Evolutionary conservation across 2,888 invertebrate species (phyloP), one percentile per base, ranked within the genome.

Genomic region (Dynastes grantii): DNA sequence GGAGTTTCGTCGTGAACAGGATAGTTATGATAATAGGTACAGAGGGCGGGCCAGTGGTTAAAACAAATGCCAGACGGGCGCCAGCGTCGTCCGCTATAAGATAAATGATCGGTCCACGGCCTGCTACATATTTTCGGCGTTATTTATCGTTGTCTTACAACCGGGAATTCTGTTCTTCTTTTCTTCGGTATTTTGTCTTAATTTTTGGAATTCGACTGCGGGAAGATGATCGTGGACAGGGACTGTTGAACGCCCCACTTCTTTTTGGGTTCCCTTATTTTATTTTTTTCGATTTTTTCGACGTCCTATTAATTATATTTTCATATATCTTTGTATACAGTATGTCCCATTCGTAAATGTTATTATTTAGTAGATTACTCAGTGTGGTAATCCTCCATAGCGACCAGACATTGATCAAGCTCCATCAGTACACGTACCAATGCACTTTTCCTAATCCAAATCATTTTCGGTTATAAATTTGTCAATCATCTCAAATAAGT

Each of bases 21-120:
- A 82, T 82, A 83, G 84, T 84, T 84, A 84, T 84, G 84, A 82
- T 84, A 84, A 84, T 84, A 78, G 83, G 55, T 82, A 82, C 81
- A 83, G 81, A 82, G 83, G 84, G 84, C 84, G 84, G 83, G 81
- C 81, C 82, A 79, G 82, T 81, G 83, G 83, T 84, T 84, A 81
- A 84, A 84, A 83, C 84, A 84, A 84, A 84, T 84, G 82, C 84
- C 84, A 84, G 84, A 84, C 84, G 84, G 55, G 84, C 84, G 84
- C 83, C 84, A 80, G 79, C 79, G 81, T 83, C 81, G 83, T 82
- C 83, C 82, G 80, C 78, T 80, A 5, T 5, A 84, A 85, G 83
- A 85, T 85, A 85, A 85, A 85, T 85, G 85, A 84, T 84, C 81
- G 81, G 81, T 81, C 82, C 81, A 79, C 81, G 81, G 82, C 80